Evolutionary conservation across 2,888 invertebrate genomes (phyloP).

Genomic region (Pyrrhia umbra): DNA sequence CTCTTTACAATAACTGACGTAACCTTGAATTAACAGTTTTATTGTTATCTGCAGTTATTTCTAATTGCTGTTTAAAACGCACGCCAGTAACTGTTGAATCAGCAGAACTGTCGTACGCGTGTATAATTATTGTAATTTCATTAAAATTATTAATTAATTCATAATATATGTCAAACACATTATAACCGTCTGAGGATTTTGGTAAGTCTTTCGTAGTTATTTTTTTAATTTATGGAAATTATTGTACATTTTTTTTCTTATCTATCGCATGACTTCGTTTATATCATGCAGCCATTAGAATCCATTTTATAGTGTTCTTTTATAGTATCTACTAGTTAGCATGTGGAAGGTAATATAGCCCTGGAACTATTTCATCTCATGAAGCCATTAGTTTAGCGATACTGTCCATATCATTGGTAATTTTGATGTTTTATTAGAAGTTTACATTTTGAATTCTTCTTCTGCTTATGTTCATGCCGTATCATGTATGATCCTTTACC

Average conservation of each 20-base stretch:
- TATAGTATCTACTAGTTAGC: constrained; percentile 68
- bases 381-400: constrained; percentile 71
- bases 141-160: constrained; percentile 34
- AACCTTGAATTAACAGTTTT: constrained; percentile 76
- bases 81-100: constrained; percentile 68
- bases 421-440: constrained; percentile 68
- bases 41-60: constrained; percentile 72
- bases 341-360: constrained; percentile 74
- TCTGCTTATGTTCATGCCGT: constrained; percentile 71
- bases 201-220: constrained; percentile 70
- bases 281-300: constrained; percentile 71
- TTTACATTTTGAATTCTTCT: constrained; percentile 67
- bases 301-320: constrained; percentile 62
- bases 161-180: constrained; percentile 50
- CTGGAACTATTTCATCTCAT: constrained; percentile 71
- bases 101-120: constrained; percentile 50
- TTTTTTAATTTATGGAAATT: constrained; percentile 36
- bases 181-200: constrained; percentile 62
- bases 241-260: constrained; percentile 53
- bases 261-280: constrained; percentile 75
- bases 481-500: constrained; percentile 63
- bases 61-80: constrained; percentile 67
- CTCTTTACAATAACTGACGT: constrained; percentile 66
- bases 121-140: constrained; percentile 32
- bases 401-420: constrained; percentile 64